Evolutionary conservation across 2,888 invertebrate genomes (phyloP), one percentile per base, ranked within the genome.

Genomic region (Byasa hedistus): DNA sequence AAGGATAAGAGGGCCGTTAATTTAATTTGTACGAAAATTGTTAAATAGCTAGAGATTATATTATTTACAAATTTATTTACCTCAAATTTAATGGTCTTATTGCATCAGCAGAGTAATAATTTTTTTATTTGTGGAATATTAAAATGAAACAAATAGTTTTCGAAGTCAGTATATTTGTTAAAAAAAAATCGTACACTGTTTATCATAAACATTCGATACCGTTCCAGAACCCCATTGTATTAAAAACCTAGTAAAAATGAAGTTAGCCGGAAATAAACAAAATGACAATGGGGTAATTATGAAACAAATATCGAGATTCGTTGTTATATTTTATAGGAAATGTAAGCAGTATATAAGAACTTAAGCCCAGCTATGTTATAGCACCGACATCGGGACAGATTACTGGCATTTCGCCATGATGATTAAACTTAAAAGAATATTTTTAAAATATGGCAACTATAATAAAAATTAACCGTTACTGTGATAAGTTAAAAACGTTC

Each of bases 191-290:
- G 82, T 87, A 88, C 84, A 89, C 77, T 78, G 54, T 66, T 66
- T 62, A 64, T 64, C 5, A 81, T 79, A 75, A 74, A 78, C 71
- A 70, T 64, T 76, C 80, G 91, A 86, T 90, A 86, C 82, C 78
- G 91, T 91, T 91, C 91, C 91, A 91, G 91, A 91, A 89, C 89
- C 85, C 89, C 91, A 91, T 91, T 90, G 87, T 76, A 79, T 81
- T 81, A 75, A 79, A 79, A 76, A 77, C 71, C 71, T 76, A 80
- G 76, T 80, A 79, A 75, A 77, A 81, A 78, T 75, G 76, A 66
- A 69, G 73, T 75, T 77, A 68, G 68, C 73, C 77, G 70, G 76
- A 76, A 73, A 72, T 74, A 76, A 64, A 44, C 59, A 67, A 57
- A 64, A 75, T 72, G 71, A 76, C 90, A 91, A 91, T 91, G 91